Evolutionary conservation across 2,888 invertebrate genomes (phyloP).

Genomic region (Heliconius sara): DNA sequence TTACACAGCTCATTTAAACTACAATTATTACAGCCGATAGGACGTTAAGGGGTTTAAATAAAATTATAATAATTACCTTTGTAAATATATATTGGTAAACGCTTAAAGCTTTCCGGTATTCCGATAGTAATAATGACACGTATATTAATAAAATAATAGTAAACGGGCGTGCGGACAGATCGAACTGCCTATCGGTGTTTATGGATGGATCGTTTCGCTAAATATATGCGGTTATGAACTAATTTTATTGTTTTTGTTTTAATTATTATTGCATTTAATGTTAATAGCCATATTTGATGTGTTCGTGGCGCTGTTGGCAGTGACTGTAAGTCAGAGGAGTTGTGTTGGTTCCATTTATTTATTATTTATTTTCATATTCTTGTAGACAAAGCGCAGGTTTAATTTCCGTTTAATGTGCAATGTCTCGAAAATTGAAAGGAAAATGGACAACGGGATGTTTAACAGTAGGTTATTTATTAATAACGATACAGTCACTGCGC

Average conservation of each 20-base stretch:
- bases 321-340: too few species aligned
- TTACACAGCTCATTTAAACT: conserved; percentile 34
- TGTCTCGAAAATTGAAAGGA: too few species aligned
- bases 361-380: too few species aligned
- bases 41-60: conserved; percentile 38
- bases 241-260: conserved; percentile 10
- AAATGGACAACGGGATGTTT: too few species aligned
- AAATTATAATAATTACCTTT: conserved; percentile 42
- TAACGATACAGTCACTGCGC: too few species aligned
- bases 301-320: too few species aligned
- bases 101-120: conserved; percentile 40
- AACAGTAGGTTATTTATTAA: too few species aligned
- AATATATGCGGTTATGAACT: conserved; percentile 6
- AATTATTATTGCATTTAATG: not conserved
- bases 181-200: conserved; percentile 3
- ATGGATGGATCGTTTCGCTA: conserved; percentile 4
- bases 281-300: too few species aligned
- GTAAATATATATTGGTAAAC: conserved; percentile 45
- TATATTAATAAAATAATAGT: conserved; percentile 26
- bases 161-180: conserved; percentile 14
- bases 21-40: conserved; percentile 30
- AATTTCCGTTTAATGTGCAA: too few species aligned
- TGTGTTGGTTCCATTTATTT: too few species aligned
- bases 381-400: too few species aligned
- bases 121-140: conserved; percentile 29